Evolutionary conservation across 2,113 vertebrate genomes (phyloP).

Genomic region (Phaetusa simplex): DNA sequence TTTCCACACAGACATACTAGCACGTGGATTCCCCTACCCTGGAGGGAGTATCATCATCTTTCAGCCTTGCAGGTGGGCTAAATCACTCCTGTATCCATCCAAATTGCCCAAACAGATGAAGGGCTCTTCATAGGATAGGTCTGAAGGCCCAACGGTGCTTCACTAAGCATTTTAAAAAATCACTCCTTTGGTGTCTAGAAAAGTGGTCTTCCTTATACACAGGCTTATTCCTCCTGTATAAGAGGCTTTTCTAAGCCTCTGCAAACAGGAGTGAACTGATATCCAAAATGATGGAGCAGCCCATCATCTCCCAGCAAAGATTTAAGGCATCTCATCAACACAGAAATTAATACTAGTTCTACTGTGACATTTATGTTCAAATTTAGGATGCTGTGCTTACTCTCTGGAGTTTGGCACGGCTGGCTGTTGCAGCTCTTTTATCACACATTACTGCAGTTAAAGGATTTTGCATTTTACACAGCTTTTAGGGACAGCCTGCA

Average conservation of each 20-base stretch:
- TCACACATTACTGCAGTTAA: neutral
- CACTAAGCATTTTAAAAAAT: neutral
- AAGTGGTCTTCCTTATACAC: neutral
- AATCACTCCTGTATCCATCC: neutral
- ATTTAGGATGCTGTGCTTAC: neutral
- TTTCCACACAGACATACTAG: neutral
- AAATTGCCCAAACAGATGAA: neutral
- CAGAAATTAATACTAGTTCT: neutral
- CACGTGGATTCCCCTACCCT: neutral
- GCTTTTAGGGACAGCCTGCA: neutral
- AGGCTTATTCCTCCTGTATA: neutral
- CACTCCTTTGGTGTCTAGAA: neutral
- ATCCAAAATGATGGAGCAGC: neutral
- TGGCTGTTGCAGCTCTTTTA: neutral
- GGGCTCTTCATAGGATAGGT: neutral
- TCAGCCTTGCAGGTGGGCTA: neutral
- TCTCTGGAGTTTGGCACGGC: neutral
- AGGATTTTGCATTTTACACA: neutral
- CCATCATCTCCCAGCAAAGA: neutral
- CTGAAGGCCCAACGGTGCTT: neutral
- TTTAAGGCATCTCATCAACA: neutral
- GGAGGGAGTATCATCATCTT: neutral
- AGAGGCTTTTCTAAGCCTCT: neutral
- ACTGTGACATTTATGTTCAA: neutral
- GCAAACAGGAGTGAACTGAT: neutral